These are phyloP conservation scores for Opisthograptis luteolata DNA, from an alignment of 2,888 invertebrate species.

Conservation along the genomic window DNA sequence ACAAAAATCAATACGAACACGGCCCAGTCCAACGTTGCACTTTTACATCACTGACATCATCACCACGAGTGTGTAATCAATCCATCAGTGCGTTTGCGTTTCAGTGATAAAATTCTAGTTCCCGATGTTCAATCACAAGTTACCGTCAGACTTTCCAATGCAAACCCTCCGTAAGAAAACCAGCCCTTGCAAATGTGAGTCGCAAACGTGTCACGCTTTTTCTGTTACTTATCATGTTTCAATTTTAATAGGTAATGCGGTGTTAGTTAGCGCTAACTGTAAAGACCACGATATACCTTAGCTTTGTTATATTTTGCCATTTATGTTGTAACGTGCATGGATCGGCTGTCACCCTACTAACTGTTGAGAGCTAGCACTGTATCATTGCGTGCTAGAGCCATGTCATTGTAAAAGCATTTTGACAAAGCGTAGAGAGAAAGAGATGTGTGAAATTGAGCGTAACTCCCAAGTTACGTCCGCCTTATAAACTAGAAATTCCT, in stretches of 20 bases:
- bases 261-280: conserved; percentile 74
- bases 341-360: conserved; percentile 64
- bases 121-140: conserved; percentile 84
- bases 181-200: conserved; percentile 97
- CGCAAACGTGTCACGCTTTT: conserved; percentile 53
- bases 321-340: conserved; percentile 74
- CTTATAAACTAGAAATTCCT: too few species aligned
- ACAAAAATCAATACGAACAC: conserved; percentile 70
- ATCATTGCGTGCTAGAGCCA: conserved; percentile 54
- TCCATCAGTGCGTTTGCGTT: conserved; percentile 72
- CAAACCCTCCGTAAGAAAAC: conserved; percentile 97
- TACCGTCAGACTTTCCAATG: conserved; percentile 87
- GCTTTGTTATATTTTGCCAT: conserved; percentile 77
- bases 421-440: conserved; percentile 18
- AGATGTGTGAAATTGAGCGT: conserved; percentile 26
- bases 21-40: conserved; percentile 60
- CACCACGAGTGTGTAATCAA: conserved; percentile 52
- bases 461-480: too few species aligned
- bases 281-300: conserved; percentile 57
- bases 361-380: conserved; percentile 30
- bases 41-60: conserved; percentile 40
- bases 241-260: conserved; percentile 56
- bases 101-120: conserved; percentile 68
- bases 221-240: conserved; percentile 42
- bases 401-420: conserved; percentile 56